phyloP scores from a whole-genome alignment of 1,140 invertebrate species.

The Musca domestica region DNA sequence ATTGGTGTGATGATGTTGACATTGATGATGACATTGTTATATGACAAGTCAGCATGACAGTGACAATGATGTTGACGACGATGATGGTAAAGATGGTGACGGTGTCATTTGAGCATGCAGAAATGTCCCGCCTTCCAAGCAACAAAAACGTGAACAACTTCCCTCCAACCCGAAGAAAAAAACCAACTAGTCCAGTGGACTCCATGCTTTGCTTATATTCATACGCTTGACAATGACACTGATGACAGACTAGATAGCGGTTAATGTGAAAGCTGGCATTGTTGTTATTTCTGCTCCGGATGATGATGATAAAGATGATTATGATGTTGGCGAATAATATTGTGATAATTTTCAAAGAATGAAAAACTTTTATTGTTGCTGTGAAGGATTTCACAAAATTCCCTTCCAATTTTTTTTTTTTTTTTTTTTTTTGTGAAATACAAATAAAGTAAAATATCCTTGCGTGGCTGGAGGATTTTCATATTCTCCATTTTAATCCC shows the following conservation, averaged over 20 bases:
- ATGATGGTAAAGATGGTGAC: too few relatives aligned
- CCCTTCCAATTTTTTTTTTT: neutral
- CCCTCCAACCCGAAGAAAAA: too few relatives aligned
- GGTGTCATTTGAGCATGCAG: too few relatives aligned
- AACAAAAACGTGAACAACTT: too few relatives aligned
- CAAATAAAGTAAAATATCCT: neutral
- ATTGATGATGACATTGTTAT: conserved; percentile 19
- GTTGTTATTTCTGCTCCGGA: neutral
- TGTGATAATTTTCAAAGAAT: conserved; percentile 20
- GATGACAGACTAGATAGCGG: neutral
- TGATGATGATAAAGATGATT: neutral
- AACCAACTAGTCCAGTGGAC: too few relatives aligned
- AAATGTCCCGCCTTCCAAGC: too few relatives aligned
- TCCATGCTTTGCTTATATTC: too few relatives aligned
- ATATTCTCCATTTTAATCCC: conserved; percentile 6
- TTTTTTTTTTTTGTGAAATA: neutral
- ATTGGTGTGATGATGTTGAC: conserved; percentile 17
- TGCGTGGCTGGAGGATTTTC: neutral
- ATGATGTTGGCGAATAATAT: conserved; percentile 15
- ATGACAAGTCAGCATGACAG: conserved; percentile 16
- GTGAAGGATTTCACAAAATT: too few relatives aligned
- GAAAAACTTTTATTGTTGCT: conserved; percentile 3
- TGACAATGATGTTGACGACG: conserved; percentile 2
- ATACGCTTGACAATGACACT: conserved; percentile 1
- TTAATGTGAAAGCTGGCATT: neutral